phyloP scores from a whole-genome alignment of 2,888 invertebrate species.

The Odontothrips loti region DNA sequence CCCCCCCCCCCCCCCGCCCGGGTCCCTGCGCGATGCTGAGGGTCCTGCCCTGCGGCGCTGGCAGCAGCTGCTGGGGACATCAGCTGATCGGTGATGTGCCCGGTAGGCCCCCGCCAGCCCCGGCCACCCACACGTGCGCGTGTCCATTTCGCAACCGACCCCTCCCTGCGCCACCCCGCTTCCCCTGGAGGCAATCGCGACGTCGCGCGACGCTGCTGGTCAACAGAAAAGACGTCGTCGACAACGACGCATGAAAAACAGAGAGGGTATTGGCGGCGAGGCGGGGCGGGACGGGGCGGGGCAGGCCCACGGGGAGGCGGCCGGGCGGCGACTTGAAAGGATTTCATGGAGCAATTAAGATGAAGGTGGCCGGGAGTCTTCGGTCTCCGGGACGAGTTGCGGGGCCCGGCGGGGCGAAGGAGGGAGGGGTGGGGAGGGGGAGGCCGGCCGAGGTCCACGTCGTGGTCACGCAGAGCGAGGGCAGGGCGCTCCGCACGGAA shows the following conservation, averaged over 20 bases:
- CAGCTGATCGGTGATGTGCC: too few relatives aligned
- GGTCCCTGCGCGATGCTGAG: background rate
- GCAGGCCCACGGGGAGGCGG: background rate
- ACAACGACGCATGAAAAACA: background rate
- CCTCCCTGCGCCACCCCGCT: too few relatives aligned
- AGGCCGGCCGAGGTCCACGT: background rate
- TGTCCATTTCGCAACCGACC: too few relatives aligned
- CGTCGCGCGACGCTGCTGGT: too few relatives aligned
- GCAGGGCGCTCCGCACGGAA: too few relatives aligned
- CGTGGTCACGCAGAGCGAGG: too few relatives aligned
- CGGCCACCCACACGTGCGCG: too few relatives aligned
- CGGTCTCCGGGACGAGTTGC: background rate
- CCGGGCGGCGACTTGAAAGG: slow-evolving; percentile 15
- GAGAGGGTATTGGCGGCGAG: background rate
- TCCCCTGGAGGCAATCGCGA: too few relatives aligned
- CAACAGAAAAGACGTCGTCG: too few relatives aligned
- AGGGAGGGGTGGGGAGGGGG: background rate
- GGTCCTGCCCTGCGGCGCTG: background rate
- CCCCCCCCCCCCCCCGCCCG: background rate
- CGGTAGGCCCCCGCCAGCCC: too few relatives aligned
- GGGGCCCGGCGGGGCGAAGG: background rate
- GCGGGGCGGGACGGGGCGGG: background rate
- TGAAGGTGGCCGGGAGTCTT: slow-evolving; percentile 15
- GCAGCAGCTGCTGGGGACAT: background rate
- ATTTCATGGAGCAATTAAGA: slow-evolving; percentile 23